These are phyloP conservation scores for Agapornis canus DNA, from an alignment of 2,797 vertebrate genomes.

Conservation along the genomic window DNA sequence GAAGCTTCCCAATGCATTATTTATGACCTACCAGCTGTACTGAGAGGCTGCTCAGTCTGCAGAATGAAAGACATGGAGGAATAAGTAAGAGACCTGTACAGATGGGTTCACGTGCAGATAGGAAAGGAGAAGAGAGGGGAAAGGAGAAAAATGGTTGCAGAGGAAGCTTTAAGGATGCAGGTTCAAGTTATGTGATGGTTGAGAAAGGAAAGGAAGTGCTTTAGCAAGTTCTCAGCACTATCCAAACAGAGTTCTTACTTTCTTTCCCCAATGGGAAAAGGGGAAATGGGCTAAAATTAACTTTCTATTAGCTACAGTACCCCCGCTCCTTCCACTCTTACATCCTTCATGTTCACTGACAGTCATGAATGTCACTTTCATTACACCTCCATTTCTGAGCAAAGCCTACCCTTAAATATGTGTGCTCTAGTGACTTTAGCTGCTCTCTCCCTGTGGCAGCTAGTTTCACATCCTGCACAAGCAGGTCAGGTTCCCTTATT, in stretches of 20 bases:
- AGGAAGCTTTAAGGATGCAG: neutral
- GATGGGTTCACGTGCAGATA: neutral
- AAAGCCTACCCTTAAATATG: neutral
- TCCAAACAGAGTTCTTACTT: neutral
- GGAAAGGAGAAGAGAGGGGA: neutral
- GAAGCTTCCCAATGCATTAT: neutral
- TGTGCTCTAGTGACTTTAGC: neutral
- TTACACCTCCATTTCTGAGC: neutral
- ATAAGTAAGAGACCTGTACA: neutral
- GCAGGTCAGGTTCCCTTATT: conserved; percentile 56
- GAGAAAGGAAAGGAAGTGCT: neutral
- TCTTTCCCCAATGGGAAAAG: neutral
- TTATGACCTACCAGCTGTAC: neutral
- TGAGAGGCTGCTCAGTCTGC: neutral
- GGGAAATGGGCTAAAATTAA: neutral
- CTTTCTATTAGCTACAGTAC: neutral
- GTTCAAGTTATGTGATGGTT: neutral
- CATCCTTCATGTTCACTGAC: neutral
- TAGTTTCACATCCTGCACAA: conserved; percentile 32
- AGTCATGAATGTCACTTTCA: neutral
- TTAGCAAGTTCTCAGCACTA: neutral
- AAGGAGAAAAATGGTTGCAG: neutral
- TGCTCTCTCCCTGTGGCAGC: neutral
- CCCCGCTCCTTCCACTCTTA: neutral
- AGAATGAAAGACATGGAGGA: neutral